Percentiles rank a stretch among this genome's conserved stretches.
Evolutionary conservation across 2,888 invertebrate genomes (phyloP).

Genomic region (Harpalus rubripes): DNA sequence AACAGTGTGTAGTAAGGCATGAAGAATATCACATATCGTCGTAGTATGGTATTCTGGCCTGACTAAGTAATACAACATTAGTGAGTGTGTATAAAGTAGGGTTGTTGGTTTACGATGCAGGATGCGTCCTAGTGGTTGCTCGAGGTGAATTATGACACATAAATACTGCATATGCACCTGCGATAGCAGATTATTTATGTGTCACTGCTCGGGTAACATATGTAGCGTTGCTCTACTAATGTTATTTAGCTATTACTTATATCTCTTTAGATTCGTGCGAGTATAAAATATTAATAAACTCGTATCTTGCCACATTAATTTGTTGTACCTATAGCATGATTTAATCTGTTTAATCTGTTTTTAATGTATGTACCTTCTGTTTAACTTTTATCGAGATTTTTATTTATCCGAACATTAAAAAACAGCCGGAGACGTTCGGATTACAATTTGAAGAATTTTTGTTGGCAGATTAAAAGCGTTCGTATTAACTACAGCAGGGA

Average conservation of each 20-base stretch:
- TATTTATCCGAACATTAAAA: no score
- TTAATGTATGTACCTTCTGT: no score
- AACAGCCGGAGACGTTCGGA: no score
- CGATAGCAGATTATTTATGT: constrained; percentile 48
- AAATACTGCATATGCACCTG: constrained; percentile 53
- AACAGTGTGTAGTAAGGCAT: neutral
- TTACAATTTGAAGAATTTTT: no score
- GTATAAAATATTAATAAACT: no score
- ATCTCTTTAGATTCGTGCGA: neutral
- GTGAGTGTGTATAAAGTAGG: neutral
- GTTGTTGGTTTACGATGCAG: neutral
- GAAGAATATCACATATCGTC: neutral
- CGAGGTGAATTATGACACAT: constrained; percentile 44
- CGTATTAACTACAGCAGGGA: no score
- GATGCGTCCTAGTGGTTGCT: constrained; percentile 15
- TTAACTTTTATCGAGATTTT: no score
- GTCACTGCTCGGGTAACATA: constrained; percentile 12
- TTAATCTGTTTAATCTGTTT: no score
- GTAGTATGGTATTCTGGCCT: neutral
- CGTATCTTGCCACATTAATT: no score
- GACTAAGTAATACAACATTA: neutral
- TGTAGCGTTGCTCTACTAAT: neutral
- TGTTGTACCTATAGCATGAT: no score
- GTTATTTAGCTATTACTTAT: neutral
- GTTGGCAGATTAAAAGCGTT: no score